Percentiles rank a stretch among this genome's conserved stretches.
Evolutionary conservation across 1,140 invertebrate species (phyloP).

Genomic region (Zaprionus kolodkinae): DNA sequence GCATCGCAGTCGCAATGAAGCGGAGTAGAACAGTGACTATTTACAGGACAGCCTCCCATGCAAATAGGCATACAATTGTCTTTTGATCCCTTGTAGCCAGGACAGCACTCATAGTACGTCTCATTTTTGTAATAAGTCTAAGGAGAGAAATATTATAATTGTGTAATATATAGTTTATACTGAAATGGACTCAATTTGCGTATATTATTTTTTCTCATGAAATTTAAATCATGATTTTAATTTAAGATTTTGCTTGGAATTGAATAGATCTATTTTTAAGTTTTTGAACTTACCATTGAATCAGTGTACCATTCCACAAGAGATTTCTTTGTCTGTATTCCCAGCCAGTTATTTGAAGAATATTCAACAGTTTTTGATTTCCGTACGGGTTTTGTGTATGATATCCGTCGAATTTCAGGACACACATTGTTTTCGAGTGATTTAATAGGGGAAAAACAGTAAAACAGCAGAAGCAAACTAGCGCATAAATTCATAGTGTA

Average conservation of each 20-base stretch:
- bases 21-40: slow-evolving; percentile 36
- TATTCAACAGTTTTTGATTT: not conserved
- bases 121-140: slow-evolving; percentile 22
- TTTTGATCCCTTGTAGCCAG: slow-evolving; percentile 30
- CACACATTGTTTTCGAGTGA: slow-evolving; percentile 2
- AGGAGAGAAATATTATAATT: not conserved
- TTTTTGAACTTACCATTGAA: not conserved
- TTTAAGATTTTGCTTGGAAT: too few species aligned
- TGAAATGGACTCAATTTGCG: too few species aligned
- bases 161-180: too few species aligned
- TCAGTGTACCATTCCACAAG: not conserved
- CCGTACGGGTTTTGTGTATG: not conserved
- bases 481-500: not conserved
- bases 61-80: slow-evolving; percentile 85
- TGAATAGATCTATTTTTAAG: not conserved
- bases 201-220: too few species aligned
- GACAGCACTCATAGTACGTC: slow-evolving; percentile 24
- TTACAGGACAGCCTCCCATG: not conserved
- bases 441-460: not conserved
- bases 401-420: not conserved
- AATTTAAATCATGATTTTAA: too few species aligned
- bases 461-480: not conserved
- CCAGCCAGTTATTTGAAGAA: not conserved
- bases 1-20: slow-evolving; percentile 34
- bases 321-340: not conserved